These are phyloP conservation scores for Papilio glaucus DNA, from an alignment of 1,140 invertebrate genomes.

Conservation along the genomic window DNA sequence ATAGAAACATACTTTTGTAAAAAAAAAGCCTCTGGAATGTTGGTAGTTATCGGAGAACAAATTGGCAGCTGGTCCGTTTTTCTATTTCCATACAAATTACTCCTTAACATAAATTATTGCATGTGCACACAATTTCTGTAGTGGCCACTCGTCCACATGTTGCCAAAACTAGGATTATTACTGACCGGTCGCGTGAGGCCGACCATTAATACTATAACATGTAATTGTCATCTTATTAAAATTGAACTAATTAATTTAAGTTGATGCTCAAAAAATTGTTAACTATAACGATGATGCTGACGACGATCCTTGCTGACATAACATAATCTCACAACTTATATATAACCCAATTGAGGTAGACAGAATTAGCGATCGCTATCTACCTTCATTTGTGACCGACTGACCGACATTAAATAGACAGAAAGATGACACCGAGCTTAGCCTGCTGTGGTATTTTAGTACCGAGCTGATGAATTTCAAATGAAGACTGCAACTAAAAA, in stretches of 20 bases:
- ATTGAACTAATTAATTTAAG: conserved; percentile 21
- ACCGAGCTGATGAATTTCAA: too few relatives aligned
- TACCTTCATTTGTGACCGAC: too few relatives aligned
- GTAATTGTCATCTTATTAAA: conserved; percentile 28
- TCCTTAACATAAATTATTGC: conserved; percentile 55
- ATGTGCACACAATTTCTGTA: conserved; percentile 36
- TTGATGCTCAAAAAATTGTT: conserved; percentile 4
- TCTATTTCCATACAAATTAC: conserved; percentile 57
- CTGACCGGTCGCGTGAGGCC: conserved; percentile 37
- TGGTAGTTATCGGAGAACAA: conserved; percentile 42
- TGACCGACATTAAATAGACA: too few relatives aligned
- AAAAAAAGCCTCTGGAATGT: conserved; percentile 39
- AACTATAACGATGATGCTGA: neutral
- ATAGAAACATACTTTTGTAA: conserved; percentile 27
- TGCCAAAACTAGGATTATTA: conserved; percentile 63
- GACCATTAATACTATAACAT: conserved; percentile 33
- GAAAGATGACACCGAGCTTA: too few relatives aligned
- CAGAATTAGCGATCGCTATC: too few relatives aligned
- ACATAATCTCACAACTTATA: neutral
- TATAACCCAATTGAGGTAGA: too few relatives aligned
- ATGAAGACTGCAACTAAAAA: too few relatives aligned
- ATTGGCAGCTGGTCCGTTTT: conserved; percentile 55
- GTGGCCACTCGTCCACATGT: conserved; percentile 34
- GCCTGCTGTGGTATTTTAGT: too few relatives aligned
- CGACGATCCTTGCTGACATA: neutral